Evolutionary conservation across 35 echinoderm and acorn worm genomes (phyloP).

Genomic region (Apostichopus japonicus): DNA sequence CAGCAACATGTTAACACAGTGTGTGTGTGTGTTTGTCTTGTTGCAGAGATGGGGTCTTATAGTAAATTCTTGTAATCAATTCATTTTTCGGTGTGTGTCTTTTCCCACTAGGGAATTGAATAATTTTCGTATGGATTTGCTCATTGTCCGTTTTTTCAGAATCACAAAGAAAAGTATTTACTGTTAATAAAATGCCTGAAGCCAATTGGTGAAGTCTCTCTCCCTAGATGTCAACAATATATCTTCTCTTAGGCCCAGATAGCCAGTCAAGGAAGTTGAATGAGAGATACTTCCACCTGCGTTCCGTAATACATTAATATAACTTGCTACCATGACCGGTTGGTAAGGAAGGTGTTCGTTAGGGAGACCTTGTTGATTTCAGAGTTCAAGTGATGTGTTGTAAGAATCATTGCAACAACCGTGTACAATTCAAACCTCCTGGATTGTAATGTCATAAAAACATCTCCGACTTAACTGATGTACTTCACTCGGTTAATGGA

Average conservation of each 20-base stretch:
- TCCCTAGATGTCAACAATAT: neutral
- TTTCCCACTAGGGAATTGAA: neutral
- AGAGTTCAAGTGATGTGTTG: neutral
- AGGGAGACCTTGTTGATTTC: neutral
- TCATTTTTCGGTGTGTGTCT: neutral
- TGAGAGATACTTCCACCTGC: neutral
- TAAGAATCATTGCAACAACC: neutral
- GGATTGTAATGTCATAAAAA: neutral
- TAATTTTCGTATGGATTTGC: neutral
- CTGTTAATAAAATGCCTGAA: neutral
- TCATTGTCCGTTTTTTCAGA: neutral
- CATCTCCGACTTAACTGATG: too few species aligned
- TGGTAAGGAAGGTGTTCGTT: neutral
- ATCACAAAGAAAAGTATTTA: neutral
- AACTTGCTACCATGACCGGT: neutral
- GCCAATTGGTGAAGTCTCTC: neutral
- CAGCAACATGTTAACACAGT: neutral
- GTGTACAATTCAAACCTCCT: neutral
- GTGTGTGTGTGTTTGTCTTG: neutral
- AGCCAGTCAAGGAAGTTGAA: neutral
- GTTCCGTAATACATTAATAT: neutral
- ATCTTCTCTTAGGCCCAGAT: neutral
- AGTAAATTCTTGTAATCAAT: too few species aligned
- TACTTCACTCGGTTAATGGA: too few species aligned
- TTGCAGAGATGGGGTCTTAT: neutral